These are phyloP conservation scores for Phalloptychus januarius DNA, from an alignment of 2,797 vertebrate species.

Conservation along the genomic window DNA sequence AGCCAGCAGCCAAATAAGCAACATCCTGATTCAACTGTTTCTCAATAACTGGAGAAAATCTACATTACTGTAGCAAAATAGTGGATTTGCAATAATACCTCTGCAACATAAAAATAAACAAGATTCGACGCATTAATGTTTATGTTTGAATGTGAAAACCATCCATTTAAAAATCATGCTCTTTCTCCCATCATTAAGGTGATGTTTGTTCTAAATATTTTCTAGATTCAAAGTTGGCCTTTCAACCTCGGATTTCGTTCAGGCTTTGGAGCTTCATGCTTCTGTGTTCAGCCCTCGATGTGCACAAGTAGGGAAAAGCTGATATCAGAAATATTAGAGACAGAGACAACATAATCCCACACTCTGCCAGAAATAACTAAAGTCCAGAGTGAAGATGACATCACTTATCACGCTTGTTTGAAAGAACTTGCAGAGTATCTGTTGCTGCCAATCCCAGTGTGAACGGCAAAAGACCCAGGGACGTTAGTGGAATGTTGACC, in stretches of 20 bases:
- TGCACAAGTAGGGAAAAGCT: slow-evolving; percentile 17
- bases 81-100: too few species aligned
- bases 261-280: slow-evolving; percentile 32
- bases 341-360: background rate
- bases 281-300: slow-evolving; percentile 12
- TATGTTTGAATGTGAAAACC: too few species aligned
- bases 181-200: background rate
- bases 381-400: background rate
- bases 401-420: background rate
- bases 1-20: too few species aligned
- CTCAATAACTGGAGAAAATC: too few species aligned
- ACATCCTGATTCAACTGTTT: too few species aligned
- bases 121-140: too few species aligned
- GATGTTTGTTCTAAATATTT: background rate
- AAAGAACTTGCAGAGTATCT: background rate
- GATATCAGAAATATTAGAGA: slow-evolving; percentile 9
- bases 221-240: background rate
- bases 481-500: background rate
- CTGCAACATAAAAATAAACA: too few species aligned
- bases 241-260: background rate
- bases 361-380: too few species aligned
- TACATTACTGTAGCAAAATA: too few species aligned
- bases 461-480: background rate
- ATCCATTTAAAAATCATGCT: too few species aligned
- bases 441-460: background rate